These are phyloP conservation scores for Euura lappo DNA, from an alignment of 1,140 invertebrate species.

Conservation along the genomic window DNA sequence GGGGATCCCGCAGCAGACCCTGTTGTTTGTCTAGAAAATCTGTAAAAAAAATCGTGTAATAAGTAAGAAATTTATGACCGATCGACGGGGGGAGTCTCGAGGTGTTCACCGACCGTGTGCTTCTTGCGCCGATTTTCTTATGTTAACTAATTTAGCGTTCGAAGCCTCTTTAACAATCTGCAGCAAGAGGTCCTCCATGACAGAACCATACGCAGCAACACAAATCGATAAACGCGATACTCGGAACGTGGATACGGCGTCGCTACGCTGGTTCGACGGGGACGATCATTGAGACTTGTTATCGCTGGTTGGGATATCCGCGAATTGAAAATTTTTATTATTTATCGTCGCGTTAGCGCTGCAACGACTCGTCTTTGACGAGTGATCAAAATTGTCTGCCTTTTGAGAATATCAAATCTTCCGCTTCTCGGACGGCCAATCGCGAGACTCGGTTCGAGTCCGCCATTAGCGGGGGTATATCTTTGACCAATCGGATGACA, in stretches of 20 bases:
- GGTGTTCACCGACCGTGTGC: constrained; percentile 71
- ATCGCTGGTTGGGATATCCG: too few species aligned
- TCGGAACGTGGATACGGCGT: not conserved
- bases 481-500: not conserved
- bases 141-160: constrained; percentile 72
- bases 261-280: too few species aligned
- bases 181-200: constrained; percentile 83
- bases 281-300: too few species aligned
- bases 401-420: not conserved
- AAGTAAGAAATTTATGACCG: constrained; percentile 26
- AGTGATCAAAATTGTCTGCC: not conserved
- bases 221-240: constrained; percentile 8
- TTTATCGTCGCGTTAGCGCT: too few species aligned
- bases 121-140: constrained; percentile 80
- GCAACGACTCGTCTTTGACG: too few species aligned
- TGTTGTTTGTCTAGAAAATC: constrained; percentile 84
- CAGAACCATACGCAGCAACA: constrained; percentile 23
- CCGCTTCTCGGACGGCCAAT: not conserved
- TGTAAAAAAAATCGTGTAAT: constrained; percentile 53
- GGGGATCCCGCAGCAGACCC: constrained; percentile 76
- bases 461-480: not conserved
- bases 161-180: constrained; percentile 80
- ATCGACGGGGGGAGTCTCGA: constrained; percentile 30
- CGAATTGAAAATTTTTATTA: too few species aligned
- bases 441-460: not conserved